Conservation (phyloP, 2,888 invertebrate species). For the Sepioteuthis lessoniana region DNA sequence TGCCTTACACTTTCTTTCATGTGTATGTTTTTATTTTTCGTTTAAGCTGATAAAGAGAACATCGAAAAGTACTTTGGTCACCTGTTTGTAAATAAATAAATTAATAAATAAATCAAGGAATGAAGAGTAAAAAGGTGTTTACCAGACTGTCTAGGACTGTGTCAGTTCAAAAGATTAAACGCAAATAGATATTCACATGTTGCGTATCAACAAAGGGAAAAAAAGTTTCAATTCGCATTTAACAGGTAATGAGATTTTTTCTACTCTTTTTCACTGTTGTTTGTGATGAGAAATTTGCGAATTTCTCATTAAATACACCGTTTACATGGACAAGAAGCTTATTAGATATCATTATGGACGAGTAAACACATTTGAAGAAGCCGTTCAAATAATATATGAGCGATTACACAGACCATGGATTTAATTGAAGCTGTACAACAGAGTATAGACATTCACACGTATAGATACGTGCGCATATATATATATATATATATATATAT, state of each 20-base stretch:
- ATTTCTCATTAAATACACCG: neutral
- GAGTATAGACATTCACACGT: neutral
- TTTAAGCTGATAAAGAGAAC: no score
- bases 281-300: neutral
- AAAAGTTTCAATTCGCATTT: neutral
- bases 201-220: neutral
- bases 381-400: conserved; percentile 3
- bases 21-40: no score
- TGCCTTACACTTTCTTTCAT: no score
- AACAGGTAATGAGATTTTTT: conserved; percentile 14
- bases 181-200: neutral
- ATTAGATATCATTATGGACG: neutral
- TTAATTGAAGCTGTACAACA: neutral
- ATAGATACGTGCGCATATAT: neutral
- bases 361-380: neutral
- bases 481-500: neutral
- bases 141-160: neutral
- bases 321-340: neutral
- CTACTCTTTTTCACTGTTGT: neutral
- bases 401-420: neutral
- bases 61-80: no score
- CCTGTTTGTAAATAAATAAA: no score
- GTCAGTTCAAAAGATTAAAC: neutral
- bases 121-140: neutral
- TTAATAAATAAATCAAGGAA: no score